phyloP scores from a whole-genome alignment of 2,113 vertebrate genomes.

The Poicephalus meyeri region DNA sequence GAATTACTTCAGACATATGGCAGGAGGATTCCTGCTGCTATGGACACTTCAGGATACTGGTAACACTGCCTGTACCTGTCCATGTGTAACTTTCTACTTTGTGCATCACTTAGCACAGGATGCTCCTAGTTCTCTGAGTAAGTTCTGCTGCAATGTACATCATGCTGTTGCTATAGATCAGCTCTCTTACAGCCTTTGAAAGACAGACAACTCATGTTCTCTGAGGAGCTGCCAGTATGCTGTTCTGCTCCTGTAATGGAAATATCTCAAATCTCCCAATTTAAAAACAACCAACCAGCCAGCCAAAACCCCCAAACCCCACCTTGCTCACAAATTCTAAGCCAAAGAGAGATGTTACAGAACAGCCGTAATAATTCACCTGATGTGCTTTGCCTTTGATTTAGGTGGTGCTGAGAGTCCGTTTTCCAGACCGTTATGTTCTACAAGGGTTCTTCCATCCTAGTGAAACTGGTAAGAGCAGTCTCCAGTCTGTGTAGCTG shows the following conservation, averaged over 20 bases:
- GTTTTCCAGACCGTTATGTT: slow-evolving; percentile 90
- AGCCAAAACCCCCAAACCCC: not conserved
- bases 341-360: not conserved
- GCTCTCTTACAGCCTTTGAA: not conserved
- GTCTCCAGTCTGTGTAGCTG: not conserved
- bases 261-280: not conserved
- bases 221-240: not conserved
- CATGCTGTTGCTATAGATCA: not conserved
- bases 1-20: not conserved
- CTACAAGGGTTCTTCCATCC: slow-evolving; percentile 93
- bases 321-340: not conserved
- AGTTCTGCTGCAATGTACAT: not conserved
- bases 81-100: not conserved
- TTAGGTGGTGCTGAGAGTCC: slow-evolving; percentile 90
- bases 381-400: not conserved
- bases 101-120: not conserved
- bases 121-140: not conserved
- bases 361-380: not conserved
- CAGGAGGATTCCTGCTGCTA: not conserved
- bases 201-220: not conserved
- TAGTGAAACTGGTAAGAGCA: slow-evolving; percentile 84
- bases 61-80: not conserved
- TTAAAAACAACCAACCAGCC: accelerated
- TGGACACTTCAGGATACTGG: not conserved
- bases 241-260: not conserved